These are phyloP conservation scores for Brevimyrus niger DNA, from an alignment of 2,113 vertebrate genomes.

Conservation along the genomic window DNA sequence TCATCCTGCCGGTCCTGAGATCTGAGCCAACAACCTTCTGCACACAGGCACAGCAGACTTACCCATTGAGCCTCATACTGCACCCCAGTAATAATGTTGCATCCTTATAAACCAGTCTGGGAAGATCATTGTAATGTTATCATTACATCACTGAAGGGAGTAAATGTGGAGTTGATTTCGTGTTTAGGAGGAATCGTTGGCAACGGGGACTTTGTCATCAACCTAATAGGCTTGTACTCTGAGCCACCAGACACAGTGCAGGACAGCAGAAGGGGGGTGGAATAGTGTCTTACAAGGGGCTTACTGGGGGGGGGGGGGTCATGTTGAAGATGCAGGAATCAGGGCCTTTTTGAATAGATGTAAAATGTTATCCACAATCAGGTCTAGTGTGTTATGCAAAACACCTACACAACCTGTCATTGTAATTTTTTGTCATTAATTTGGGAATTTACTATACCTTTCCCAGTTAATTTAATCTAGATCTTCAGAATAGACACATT, in stretches of 20 bases:
- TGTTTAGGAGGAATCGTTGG: not conserved
- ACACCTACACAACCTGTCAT: not conserved
- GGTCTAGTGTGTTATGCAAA: not conserved
- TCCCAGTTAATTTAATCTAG: not conserved
- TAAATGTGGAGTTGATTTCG: not conserved
- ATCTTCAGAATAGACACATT: not conserved
- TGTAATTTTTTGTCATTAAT: not conserved
- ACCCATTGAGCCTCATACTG: not conserved
- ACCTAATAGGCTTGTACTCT: not conserved
- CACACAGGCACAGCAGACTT: not conserved
- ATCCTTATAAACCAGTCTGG: not conserved
- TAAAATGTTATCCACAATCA: not conserved
- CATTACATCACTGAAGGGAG: not conserved
- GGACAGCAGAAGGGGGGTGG: too few species aligned
- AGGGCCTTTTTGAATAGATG: not conserved
- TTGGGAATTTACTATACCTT: not conserved
- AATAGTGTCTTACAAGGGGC: not conserved
- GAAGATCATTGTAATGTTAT: not conserved
- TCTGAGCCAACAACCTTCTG: not conserved
- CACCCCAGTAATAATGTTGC: not conserved
- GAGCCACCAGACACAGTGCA: not conserved
- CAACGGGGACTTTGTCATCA: not conserved
- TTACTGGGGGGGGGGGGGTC: not conserved
- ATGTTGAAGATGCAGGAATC: not conserved
- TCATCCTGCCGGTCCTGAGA: not conserved